Evolutionary conservation across 2,888 invertebrate species (phyloP).

Genomic region (Heliconius ismenius): DNA sequence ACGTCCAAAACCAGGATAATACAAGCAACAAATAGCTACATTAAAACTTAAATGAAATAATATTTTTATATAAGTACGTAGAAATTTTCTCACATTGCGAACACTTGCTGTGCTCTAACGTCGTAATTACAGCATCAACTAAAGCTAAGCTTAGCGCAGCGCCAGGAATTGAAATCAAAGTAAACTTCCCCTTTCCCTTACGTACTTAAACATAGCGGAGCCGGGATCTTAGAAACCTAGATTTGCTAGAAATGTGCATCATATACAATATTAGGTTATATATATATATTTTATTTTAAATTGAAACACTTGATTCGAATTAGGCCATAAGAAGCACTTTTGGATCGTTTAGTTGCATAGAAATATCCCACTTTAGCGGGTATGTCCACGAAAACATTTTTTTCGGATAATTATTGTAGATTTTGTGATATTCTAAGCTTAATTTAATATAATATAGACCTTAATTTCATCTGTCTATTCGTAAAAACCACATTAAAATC

Average conservation of each 20-base stretch:
- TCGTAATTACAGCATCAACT: conserved; percentile 25
- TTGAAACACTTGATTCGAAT: too few relatives aligned
- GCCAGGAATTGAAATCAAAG: conserved; percentile 24
- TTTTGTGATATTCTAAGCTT: too few relatives aligned
- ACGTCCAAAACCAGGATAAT: neutral
- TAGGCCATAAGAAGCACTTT: too few relatives aligned
- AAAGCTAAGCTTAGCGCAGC: conserved; percentile 22
- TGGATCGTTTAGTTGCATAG: too few relatives aligned
- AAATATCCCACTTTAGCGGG: too few relatives aligned
- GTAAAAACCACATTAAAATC: neutral
- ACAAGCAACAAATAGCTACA: neutral
- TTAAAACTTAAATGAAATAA: neutral
- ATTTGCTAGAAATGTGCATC: neutral
- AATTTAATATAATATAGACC: too few relatives aligned
- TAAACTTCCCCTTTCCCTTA: conserved; percentile 20
- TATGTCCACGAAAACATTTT: too few relatives aligned
- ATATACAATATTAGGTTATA: neutral
- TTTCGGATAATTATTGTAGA: too few relatives aligned
- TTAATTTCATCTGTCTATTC: neutral
- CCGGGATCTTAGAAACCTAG: neutral
- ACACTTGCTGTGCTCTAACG: conserved; percentile 22
- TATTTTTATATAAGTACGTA: conserved; percentile 6
- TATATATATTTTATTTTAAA: too few relatives aligned
- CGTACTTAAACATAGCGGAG: neutral
- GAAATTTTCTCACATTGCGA: conserved; percentile 21